Evolutionary conservation across 2,113 vertebrate genomes (phyloP).

Genomic region (Syngnathus typhle): DNA sequence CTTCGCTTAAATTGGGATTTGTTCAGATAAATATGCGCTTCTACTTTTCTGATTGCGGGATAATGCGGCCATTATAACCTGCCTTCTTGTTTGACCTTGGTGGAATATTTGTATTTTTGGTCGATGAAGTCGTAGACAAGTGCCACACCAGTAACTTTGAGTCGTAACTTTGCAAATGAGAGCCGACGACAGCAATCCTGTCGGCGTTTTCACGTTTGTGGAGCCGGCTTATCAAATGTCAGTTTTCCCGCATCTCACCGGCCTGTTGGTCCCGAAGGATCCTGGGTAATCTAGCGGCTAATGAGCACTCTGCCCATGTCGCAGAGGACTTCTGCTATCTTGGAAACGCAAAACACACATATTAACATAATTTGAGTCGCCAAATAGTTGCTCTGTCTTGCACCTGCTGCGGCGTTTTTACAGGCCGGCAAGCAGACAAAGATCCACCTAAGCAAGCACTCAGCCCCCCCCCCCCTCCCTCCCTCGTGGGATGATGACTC

Average conservation of each 20-base stretch:
- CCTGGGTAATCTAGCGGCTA: conserved; percentile 8
- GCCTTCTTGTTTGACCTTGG: too few species aligned
- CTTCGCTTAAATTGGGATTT: background rate
- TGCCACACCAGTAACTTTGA: too few species aligned
- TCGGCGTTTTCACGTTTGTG: background rate
- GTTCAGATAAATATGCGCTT: background rate
- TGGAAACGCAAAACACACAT: background rate
- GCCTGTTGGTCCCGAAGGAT: background rate
- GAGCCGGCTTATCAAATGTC: background rate
- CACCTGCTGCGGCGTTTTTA: background rate
- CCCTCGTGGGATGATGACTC: background rate
- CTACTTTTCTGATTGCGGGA: background rate
- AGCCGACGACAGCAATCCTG: background rate
- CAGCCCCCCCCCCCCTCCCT: background rate
- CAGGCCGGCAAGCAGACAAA: background rate
- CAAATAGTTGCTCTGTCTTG: background rate
- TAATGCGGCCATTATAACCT: background rate
- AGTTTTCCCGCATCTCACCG: background rate
- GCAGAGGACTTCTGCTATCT: background rate
- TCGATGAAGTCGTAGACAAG: too few species aligned
- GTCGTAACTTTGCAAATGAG: too few species aligned
- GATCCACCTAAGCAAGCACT: background rate
- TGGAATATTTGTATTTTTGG: too few species aligned
- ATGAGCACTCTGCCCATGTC: background rate
- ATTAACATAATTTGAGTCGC: background rate